Conservation (phyloP, 2,113 vertebrate genomes). For the Chamaetylas fuelleborni region DNA sequence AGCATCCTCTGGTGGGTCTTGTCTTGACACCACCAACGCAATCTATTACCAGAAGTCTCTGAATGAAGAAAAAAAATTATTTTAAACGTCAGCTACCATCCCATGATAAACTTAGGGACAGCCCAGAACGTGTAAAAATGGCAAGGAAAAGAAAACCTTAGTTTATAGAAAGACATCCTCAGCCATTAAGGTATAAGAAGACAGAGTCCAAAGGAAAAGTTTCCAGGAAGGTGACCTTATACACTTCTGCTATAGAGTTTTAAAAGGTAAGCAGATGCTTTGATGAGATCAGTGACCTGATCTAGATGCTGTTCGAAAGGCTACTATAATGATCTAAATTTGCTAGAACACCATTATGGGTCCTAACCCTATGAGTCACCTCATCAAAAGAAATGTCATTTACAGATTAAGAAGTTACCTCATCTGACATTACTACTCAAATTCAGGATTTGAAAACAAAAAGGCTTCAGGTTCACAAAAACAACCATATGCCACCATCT, state of each 20-base stretch:
- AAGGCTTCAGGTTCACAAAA: background rate
- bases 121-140: background rate
- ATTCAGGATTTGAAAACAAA: background rate
- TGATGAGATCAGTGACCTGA: background rate
- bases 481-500: background rate
- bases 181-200: background rate
- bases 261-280: background rate
- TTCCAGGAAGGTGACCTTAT: background rate
- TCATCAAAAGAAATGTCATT: background rate
- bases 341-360: background rate
- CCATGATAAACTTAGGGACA: background rate
- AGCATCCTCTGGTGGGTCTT: background rate
- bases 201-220: background rate
- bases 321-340: background rate
- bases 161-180: background rate
- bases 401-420: background rate
- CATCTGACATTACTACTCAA: background rate
- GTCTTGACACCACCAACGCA: background rate
- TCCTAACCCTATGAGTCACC: background rate
- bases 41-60: background rate
- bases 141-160: background rate
- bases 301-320: background rate
- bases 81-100: background rate
- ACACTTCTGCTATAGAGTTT: background rate
- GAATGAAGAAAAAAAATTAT: background rate